Evolutionary conservation across 1,140 invertebrate species (phyloP), one percentile per base, ranked within the genome.

Genomic region (Achroia grisella): DNA sequence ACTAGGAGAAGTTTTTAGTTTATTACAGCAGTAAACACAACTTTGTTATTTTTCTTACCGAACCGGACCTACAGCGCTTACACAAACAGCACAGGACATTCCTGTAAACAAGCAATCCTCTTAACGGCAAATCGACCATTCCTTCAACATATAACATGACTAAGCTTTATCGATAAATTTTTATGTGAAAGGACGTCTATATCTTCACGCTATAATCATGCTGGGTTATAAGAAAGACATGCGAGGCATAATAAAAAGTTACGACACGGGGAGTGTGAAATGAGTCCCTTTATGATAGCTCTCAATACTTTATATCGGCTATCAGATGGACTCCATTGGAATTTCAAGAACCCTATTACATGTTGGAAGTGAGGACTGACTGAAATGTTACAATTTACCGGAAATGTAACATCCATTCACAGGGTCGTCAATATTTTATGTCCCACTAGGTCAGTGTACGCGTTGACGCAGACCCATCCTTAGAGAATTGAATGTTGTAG

Each of bases 241-340:
- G 29, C 14, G 13, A 41, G 28, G 29, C 14, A 41, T 32, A 29
- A 31, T 41, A 41, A 32, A 41, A 41, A 32, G 39, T 41, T 41
- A 41, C 12, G 39, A 41, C 17, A 10, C 29, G n/a, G 12, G 28
- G 12, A 14, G 28, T 41, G 39, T 29, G 17, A 41, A 17, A 41
- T 41, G 39, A 41, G 39, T 10, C 41, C 37, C 37, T 52, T 52
- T 52, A 52, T 43, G 32, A 36, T 32, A 40, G 31, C 23, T n/a
- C 39, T 31, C 10, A 13, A 43, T 52, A 48, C 44, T 56, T 52
- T 56, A 52, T 48, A 34, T 6, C 23, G 17, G 11, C 42, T 43
- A 48, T 52, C 48, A 42, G 41, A 42, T 14, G 13, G 36, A 53
- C 51, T 35, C 31, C 29, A 48, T 44, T 35, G 34, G 44, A 48